Percentiles rank a stretch among this genome's conserved stretches.
Evolutionary conservation across 2,113 vertebrate genomes (phyloP).

Genomic region (Chitala chitala): DNA sequence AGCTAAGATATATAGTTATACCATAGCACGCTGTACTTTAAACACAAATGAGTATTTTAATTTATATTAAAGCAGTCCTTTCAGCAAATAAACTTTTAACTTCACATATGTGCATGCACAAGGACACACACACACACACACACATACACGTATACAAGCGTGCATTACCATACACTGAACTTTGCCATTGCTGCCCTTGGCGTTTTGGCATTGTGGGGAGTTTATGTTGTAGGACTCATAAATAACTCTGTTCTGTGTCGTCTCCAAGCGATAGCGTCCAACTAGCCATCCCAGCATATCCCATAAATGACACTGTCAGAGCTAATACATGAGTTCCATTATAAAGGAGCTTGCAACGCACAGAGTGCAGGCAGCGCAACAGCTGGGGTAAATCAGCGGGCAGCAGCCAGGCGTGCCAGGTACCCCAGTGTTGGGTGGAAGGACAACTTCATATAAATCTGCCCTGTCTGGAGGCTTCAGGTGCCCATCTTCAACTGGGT

Average conservation of each 20-base stretch:
- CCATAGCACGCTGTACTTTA: too few relatives aligned
- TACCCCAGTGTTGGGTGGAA: too few relatives aligned
- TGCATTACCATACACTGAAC: neutral
- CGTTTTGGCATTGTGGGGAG: conserved; percentile 37
- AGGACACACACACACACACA: conserved; percentile 24
- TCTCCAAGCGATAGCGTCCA: conserved; percentile 59
- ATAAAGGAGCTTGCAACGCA: conserved; percentile 42
- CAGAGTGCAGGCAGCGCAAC: conserved; percentile 18
- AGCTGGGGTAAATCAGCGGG: conserved; percentile 25
- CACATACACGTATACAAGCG: neutral
- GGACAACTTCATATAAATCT: too few relatives aligned
- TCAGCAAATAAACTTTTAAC: neutral
- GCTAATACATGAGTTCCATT: conserved; percentile 49
- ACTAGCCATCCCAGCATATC: conserved; percentile 34
- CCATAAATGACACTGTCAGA: conserved; percentile 59
- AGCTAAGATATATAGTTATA: too few relatives aligned
- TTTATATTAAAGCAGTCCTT: too few relatives aligned
- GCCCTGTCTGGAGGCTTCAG: too few relatives aligned
- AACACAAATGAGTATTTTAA: too few relatives aligned
- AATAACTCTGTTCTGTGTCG: conserved; percentile 56
- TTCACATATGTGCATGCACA: conserved; percentile 21
- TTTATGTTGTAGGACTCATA: conserved; percentile 39
- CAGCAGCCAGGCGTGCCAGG: neutral
- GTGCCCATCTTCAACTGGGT: neutral
- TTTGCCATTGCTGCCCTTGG: conserved; percentile 42